Conservation (phyloP, 2,888 invertebrate species). For the Schrankia costaestrigalis region DNA sequence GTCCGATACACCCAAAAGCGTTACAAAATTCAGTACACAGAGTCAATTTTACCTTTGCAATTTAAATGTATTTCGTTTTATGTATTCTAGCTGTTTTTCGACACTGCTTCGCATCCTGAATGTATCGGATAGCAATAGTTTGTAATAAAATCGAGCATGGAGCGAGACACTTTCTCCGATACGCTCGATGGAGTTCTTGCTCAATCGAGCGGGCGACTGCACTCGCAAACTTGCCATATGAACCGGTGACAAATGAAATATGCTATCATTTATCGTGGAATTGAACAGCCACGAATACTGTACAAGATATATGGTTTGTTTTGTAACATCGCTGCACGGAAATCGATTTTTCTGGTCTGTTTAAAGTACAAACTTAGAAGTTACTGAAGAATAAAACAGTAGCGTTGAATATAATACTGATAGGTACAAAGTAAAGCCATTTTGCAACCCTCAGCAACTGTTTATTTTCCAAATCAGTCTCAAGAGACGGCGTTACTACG, state of each 20-base stretch:
- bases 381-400: no score
- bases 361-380: no score
- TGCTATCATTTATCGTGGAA: no score
- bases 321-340: background rate
- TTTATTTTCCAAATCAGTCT: no score
- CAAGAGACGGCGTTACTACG: no score
- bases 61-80: constrained; percentile 20
- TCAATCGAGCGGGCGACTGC: constrained; percentile 32
- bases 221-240: constrained; percentile 24
- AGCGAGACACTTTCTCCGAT: constrained; percentile 34
- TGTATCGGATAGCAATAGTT: constrained; percentile 32
- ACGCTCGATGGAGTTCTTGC: constrained; percentile 26
- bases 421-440: no score
- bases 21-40: no score
- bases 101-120: constrained; percentile 34
- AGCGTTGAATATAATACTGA: no score
- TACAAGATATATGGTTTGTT: background rate
- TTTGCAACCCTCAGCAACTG: no score
- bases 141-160: constrained; percentile 31
- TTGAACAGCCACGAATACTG: no score
- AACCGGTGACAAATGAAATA: constrained; percentile 12
- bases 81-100: constrained; percentile 27
- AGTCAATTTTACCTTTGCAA: constrained; percentile 13
- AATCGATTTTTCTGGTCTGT: background rate
- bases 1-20: no score